Conservation (phyloP, 2,797 vertebrate genomes). For the Dallia pectoralis region DNA sequence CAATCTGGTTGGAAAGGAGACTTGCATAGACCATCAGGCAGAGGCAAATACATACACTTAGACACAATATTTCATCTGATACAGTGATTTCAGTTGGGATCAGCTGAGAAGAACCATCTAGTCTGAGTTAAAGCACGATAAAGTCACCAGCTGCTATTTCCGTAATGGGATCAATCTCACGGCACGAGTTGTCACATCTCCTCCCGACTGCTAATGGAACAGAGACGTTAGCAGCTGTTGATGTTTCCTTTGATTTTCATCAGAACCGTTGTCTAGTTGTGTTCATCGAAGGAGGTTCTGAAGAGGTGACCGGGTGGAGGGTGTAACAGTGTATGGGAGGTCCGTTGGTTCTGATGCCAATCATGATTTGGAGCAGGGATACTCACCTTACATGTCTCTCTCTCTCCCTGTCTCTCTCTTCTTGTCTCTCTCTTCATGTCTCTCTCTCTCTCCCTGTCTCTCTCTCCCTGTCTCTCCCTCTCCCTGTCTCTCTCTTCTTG, state of each 20-base stretch:
- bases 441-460: too few relatives aligned
- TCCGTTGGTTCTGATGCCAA: conserved; percentile 6
- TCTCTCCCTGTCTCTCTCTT: neutral
- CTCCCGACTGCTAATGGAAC: conserved; percentile 17
- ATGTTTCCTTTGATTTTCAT: conserved; percentile 11
- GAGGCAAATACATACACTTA: too few relatives aligned
- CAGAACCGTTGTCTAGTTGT: neutral
- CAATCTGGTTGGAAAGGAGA: conserved; percentile 32
- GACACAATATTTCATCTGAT: neutral
- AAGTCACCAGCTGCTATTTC: conserved; percentile 37
- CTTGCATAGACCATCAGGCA: neutral
- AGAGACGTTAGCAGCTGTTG: conserved; percentile 7
- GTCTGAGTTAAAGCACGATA: conserved; percentile 15
- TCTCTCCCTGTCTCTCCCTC: neutral
- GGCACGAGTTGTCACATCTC: conserved; percentile 30
- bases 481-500: too few relatives aligned
- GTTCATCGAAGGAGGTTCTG: neutral
- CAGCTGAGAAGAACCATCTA: conserved; percentile 25
- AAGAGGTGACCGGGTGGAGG: neutral
- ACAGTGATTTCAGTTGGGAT: conserved; percentile 27
- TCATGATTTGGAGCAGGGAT: neutral
- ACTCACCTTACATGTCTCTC: neutral
- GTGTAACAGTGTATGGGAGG: conserved; percentile 4
- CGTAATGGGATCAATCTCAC: conserved; percentile 26
- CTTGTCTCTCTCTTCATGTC: too few relatives aligned